These are phyloP conservation scores for Vireo altiloquus DNA, from an alignment of 2,113 vertebrate genomes.

Conservation along the genomic window DNA sequence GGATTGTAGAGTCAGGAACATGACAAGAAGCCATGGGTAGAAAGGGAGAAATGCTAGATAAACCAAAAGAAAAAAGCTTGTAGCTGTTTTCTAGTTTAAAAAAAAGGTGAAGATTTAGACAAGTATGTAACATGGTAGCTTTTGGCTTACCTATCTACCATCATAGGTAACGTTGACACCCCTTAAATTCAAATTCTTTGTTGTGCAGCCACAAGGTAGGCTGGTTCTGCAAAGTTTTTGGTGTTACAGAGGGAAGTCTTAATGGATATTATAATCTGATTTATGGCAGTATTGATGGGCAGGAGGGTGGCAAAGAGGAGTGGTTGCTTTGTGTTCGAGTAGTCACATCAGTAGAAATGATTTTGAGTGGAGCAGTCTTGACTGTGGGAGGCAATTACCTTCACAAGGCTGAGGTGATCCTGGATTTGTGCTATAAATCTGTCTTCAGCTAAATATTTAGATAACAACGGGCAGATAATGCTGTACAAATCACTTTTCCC, in stretches of 20 bases:
- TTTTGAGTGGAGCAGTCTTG: neutral
- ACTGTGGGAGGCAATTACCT: neutral
- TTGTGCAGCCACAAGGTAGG: neutral
- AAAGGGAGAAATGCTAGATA: constrained; percentile 70
- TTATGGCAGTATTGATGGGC: neutral
- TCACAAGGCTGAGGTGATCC: neutral
- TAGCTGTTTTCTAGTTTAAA: constrained; percentile 74
- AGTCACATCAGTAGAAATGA: neutral
- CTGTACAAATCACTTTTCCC: neutral
- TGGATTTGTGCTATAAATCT: neutral
- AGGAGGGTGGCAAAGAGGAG: neutral
- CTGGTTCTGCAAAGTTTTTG: neutral
- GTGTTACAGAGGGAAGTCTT: neutral
- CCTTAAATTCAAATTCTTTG: neutral
- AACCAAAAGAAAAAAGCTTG: constrained; percentile 69
- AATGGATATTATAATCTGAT: neutral
- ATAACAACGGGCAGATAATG: neutral
- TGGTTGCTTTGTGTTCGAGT: neutral
- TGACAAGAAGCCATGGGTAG: constrained; percentile 76
- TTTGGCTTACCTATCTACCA: neutral
- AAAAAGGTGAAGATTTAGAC: constrained; percentile 68
- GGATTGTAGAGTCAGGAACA: constrained; percentile 59
- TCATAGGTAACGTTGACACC: rapidly evolving
- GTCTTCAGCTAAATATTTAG: neutral
- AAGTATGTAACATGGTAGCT: neutral